Percentiles rank a stretch among this genome's conserved stretches.
These are phyloP conservation scores for Hanleya hanleyi DNA, from an alignment of 2,888 invertebrate species.

Conservation along the genomic window DNA sequence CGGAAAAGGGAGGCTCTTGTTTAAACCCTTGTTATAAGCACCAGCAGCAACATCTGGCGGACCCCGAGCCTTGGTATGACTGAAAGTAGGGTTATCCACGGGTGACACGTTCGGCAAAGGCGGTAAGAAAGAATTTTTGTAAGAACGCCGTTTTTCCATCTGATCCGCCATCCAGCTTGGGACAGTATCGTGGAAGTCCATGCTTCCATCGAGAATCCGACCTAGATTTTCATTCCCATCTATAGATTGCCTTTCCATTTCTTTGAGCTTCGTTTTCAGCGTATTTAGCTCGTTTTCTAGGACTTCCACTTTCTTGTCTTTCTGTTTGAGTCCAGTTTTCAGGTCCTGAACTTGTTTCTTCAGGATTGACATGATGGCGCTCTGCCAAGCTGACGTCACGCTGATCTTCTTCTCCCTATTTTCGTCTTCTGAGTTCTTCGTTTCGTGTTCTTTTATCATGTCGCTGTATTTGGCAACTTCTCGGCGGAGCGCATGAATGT, in stretches of 20 bases:
- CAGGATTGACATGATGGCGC: conserved; percentile 57
- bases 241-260: background rate
- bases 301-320: conserved; percentile 47
- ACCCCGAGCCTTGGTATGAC: background rate
- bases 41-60: too few species aligned
- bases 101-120: background rate
- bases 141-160: background rate
- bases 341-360: conserved; percentile 54
- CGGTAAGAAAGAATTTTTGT: background rate
- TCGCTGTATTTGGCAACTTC: conserved; percentile 37
- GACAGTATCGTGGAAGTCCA: background rate
- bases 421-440: conserved; percentile 6
- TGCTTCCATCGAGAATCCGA: background rate
- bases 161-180: too few species aligned
- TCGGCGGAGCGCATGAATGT: conserved; percentile 41
- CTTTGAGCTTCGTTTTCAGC: conserved; percentile 32
- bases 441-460: conserved; percentile 21
- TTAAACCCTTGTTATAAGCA: background rate
- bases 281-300: conserved; percentile 47
- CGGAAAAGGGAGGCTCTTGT: background rate
- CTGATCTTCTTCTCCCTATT: conserved; percentile 21
- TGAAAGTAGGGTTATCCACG: background rate
- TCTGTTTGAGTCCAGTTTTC: conserved; percentile 46
- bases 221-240: background rate
- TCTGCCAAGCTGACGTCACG: conserved; percentile 53